These are phyloP conservation scores for Pseudolycoriella hygida DNA, from an alignment of 2,888 invertebrate genomes.

Conservation along the genomic window DNA sequence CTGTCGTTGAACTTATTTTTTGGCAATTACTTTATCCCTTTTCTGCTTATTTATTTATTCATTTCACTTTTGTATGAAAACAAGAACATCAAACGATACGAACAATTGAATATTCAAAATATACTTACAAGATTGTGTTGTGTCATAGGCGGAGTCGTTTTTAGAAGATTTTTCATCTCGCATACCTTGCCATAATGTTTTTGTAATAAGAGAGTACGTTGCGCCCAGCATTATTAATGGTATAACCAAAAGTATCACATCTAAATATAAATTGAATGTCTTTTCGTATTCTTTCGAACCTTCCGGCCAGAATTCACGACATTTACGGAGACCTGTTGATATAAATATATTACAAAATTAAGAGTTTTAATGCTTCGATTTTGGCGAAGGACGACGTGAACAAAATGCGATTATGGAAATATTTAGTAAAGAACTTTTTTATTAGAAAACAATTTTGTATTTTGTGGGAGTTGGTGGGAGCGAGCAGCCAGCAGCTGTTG, in stretches of 20 bases:
- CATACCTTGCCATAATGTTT: slow-evolving; percentile 24
- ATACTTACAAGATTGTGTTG: slow-evolving; percentile 5
- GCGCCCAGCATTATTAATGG: slow-evolving; percentile 44
- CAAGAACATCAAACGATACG: too few species aligned
- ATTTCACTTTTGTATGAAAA: too few species aligned
- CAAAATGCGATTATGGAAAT: too few species aligned
- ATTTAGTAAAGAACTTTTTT: too few species aligned
- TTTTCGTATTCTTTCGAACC: slow-evolving; percentile 41
- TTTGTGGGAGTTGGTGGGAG: too few species aligned
- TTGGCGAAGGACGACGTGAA: neutral
- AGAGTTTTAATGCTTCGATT: neutral
- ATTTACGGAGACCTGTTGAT: slow-evolving; percentile 41
- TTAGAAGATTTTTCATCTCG: slow-evolving; percentile 18
- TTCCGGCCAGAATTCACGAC: slow-evolving; percentile 41
- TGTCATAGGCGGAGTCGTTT: slow-evolving; percentile 1
- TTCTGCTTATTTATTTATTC: neutral
- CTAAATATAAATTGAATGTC: slow-evolving; percentile 43
- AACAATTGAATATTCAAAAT: neutral
- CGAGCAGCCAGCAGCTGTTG: too few species aligned
- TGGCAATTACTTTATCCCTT: too few species aligned
- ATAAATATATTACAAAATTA: slow-evolving; percentile 1
- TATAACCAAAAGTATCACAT: slow-evolving; percentile 42
- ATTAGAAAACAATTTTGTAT: too few species aligned
- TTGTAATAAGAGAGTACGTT: slow-evolving; percentile 40
- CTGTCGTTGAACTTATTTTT: too few species aligned